Conservation (phyloP, 2,888 invertebrate species). For the Eupithecia abbreviata region DNA sequence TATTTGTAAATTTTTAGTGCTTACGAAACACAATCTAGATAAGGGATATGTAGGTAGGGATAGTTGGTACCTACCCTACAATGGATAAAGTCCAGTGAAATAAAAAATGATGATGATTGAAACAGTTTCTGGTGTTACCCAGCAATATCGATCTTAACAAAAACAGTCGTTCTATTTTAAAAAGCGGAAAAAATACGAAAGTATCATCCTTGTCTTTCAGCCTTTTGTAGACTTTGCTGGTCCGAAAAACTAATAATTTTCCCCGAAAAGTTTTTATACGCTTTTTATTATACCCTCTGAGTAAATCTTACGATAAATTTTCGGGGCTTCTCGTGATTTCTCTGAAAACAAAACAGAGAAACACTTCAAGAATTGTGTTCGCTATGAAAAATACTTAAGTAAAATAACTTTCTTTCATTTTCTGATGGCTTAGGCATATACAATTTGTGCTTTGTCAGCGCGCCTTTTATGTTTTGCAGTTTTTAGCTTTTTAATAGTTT, state of each 20-base stretch:
- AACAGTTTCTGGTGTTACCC: not conserved
- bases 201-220: constrained; percentile 59
- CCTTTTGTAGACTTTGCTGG: constrained; percentile 55
- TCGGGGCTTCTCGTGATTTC: constrained; percentile 54
- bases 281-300: constrained; percentile 63
- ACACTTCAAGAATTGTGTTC: constrained; percentile 45
- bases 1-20: not conserved
- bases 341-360: constrained; percentile 55
- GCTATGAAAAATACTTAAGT: constrained; percentile 46
- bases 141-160: constrained; percentile 48
- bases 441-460: constrained; percentile 38
- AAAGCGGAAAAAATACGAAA: constrained; percentile 51
- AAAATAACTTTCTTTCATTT: constrained; percentile 50
- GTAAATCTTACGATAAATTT: constrained; percentile 56
- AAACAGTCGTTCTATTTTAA: constrained; percentile 54
- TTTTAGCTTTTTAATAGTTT: no score
- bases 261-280: constrained; percentile 61
- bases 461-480: no score
- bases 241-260: constrained; percentile 64
- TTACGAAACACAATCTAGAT: no score
- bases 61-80: no score
- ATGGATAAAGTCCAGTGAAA: no score
- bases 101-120: no score
- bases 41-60: no score
- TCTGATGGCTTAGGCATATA: constrained; percentile 48